Percentiles rank a stretch among this genome's conserved stretches.
Evolutionary conservation across 2,888 invertebrate species (phyloP).

Genomic region (Pristionchus maxplancki): DNA sequence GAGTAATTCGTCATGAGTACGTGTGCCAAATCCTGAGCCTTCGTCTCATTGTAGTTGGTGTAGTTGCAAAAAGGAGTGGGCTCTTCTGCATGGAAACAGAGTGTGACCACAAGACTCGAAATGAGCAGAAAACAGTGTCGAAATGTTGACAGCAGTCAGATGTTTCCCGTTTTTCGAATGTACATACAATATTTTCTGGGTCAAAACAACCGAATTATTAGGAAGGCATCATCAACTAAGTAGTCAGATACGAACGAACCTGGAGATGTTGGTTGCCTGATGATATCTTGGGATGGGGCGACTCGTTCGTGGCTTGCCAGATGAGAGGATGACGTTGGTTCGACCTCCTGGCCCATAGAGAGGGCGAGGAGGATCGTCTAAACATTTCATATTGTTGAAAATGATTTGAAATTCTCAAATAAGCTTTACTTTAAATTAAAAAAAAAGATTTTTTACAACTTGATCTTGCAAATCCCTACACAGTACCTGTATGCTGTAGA

Average conservation of each 20-base stretch:
- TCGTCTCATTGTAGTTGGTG: constrained; percentile 57
- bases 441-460: too few species aligned
- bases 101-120: neutral
- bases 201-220: too few species aligned
- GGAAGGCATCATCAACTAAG: too few species aligned
- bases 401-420: neutral
- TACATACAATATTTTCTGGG: too few species aligned
- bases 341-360: constrained; percentile 19
- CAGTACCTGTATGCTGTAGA: constrained; percentile 48
- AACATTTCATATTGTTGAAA: neutral
- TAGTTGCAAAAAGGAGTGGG: constrained; percentile 44
- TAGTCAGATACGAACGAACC: neutral
- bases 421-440: too few species aligned
- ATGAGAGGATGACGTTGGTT: neutral
- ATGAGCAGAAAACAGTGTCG: neutral
- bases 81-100: constrained; percentile 36
- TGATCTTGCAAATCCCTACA: too few species aligned
- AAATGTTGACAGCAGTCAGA: neutral
- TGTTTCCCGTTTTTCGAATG: neutral
- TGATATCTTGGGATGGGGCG: constrained; percentile 26
- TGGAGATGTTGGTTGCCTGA: constrained; percentile 46
- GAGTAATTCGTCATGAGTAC: constrained; percentile 74
- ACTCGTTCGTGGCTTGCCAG: neutral
- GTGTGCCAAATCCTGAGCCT: constrained; percentile 71
- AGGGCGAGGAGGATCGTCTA: constrained; percentile 45